Evolutionary conservation across 2,888 invertebrate species (phyloP).

Genomic region (Drosophila percnosoma): DNA sequence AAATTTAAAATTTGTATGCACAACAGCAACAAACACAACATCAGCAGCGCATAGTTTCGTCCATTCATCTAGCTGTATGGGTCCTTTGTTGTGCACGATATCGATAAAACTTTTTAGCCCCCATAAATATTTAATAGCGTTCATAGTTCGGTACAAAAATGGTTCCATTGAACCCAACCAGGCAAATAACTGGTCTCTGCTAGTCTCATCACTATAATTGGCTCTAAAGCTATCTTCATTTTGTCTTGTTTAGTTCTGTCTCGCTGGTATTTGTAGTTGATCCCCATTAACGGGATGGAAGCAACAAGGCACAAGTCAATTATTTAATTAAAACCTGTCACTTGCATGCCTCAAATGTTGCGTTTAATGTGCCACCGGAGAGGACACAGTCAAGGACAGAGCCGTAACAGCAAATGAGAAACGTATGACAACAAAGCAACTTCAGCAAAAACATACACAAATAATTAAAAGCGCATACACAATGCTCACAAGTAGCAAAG

Average conservation of each 20-base stretch:
- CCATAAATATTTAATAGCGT: slow-evolving; percentile 32
- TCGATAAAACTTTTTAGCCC: slow-evolving; percentile 40
- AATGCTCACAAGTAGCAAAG: slow-evolving; percentile 24
- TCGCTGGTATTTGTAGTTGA: slow-evolving; percentile 4
- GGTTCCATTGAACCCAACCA: slow-evolving; percentile 59
- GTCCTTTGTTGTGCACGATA: slow-evolving; percentile 32
- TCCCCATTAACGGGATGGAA: slow-evolving; percentile 47
- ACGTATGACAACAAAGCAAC: slow-evolving; percentile 38
- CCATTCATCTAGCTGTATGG: slow-evolving; percentile 50
- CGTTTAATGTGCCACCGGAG: slow-evolving; percentile 39
- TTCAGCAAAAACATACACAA: slow-evolving; percentile 47
- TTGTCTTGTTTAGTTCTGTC: slow-evolving; percentile 6
- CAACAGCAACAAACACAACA: slow-evolving; percentile 2
- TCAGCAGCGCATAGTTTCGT: slow-evolving; percentile 39
- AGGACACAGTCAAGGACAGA: slow-evolving; percentile 34
- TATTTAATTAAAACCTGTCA: slow-evolving; percentile 77
- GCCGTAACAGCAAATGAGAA: slow-evolving; percentile 25
- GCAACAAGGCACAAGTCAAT: slow-evolving; percentile 64
- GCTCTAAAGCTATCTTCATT: slow-evolving; percentile 25
- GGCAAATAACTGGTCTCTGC: slow-evolving; percentile 18
- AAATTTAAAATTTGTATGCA: slow-evolving; percentile 65
- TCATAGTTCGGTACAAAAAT: slow-evolving; percentile 25
- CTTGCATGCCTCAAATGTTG: slow-evolving; percentile 50
- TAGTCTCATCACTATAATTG: slow-evolving; percentile 43
- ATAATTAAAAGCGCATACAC: slow-evolving; percentile 71